These are phyloP conservation scores for Alfaro cultratus DNA, from an alignment of 2,797 vertebrate genomes.

Conservation along the genomic window DNA sequence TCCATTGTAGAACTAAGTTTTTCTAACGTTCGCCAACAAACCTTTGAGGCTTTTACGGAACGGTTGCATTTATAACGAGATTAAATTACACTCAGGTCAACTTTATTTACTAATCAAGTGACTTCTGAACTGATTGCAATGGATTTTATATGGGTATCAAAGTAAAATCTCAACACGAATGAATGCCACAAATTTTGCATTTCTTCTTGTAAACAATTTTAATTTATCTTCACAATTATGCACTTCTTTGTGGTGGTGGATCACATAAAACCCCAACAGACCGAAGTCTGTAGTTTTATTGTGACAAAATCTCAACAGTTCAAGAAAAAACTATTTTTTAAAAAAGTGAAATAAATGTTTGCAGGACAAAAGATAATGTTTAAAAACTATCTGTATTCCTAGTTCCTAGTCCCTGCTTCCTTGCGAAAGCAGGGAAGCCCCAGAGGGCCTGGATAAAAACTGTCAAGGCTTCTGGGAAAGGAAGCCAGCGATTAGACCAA, in stretches of 20 bases:
- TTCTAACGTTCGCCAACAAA: background rate
- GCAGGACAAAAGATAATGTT: constrained; percentile 47
- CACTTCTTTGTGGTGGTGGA: background rate
- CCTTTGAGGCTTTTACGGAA: background rate
- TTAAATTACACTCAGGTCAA: background rate
- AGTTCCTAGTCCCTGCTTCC: background rate
- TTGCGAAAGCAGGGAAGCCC: constrained; percentile 53
- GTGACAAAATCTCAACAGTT: background rate
- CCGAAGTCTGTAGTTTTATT: background rate
- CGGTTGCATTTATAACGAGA: background rate
- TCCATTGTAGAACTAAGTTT: background rate
- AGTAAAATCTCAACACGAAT: background rate
- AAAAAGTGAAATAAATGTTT: constrained; percentile 28
- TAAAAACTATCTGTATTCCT: constrained; percentile 53
- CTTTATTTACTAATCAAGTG: background rate
- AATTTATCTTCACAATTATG: background rate
- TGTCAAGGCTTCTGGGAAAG: constrained; percentile 69
- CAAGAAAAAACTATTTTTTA: background rate
- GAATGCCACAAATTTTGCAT: background rate
- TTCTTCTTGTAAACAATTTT: background rate
- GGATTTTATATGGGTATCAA: background rate
- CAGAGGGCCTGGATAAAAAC: constrained; percentile 64
- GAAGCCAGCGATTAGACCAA: constrained; percentile 64
- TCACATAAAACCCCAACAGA: background rate
- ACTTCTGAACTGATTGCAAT: background rate